Evolutionary conservation across 2,888 invertebrate genomes (phyloP), one percentile per base, ranked within the genome.

Genomic region (Eristalis pertinax): DNA sequence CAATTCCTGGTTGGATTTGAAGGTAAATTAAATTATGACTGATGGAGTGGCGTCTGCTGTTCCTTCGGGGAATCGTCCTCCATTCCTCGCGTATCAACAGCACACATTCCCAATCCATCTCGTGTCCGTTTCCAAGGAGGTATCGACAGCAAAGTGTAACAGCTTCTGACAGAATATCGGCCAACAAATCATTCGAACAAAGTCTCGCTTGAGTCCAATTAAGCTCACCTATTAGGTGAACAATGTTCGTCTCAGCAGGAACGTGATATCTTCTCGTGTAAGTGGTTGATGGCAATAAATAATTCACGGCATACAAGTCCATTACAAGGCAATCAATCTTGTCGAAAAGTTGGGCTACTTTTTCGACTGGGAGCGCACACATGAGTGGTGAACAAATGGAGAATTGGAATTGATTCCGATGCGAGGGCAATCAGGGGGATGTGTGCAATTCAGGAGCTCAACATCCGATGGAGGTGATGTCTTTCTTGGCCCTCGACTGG

Each of bases 191-290:
- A 81, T 64, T 64, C 63, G 74, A 29, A 19, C 63, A 56, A 19
- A 15, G 26, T 75, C 58, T 56, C 62, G 68, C 69, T 75, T 69
- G 75, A 75, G 60, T 75, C 75, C 81, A 81, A 81, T 81, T 81
- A 81, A 81, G 81, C 74, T 75, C 69, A 81, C 81, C 81, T 81
- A 81, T 75, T 81, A 81, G 81, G 81, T 81, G 75, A 75, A 69
- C 81, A 73, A 35, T 43, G 69, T 68, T 24, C 65, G 41, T 67
- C 62, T 32, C 8, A 50, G 35, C 19, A 8, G 50, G 50, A 50
- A 50, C 50, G 50, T 50, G 50, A n/a, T 50, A 7, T 50, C 50
- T 50, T 50, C 15, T 19, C 35, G 50, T 19, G 50, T n/a, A 50
- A 50, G 50, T 50, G n/a, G 19, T 50, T 50, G 50, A 50, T 50